phyloP scores from a whole-genome alignment of 2,113 vertebrate species.

The Hystrix cristata region DNA sequence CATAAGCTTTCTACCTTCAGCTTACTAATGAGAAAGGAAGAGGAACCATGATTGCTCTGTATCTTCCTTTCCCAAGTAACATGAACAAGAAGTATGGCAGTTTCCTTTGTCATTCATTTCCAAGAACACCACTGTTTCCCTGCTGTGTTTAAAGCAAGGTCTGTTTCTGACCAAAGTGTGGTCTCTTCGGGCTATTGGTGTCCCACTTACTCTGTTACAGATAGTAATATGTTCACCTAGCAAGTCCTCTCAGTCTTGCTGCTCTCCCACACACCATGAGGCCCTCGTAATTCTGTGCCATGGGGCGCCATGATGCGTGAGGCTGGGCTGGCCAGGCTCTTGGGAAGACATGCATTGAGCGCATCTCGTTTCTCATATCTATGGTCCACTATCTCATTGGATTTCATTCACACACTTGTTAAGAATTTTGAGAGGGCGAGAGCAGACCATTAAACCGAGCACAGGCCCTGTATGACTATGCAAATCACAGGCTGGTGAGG shows the following conservation, averaged over 20 bases:
- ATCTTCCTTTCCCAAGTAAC: neutral
- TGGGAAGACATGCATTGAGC: neutral
- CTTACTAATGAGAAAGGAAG: slow-evolving; percentile 5
- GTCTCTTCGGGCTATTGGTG: neutral
- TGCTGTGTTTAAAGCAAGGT: neutral
- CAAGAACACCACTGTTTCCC: neutral
- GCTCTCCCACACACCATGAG: neutral
- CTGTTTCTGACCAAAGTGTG: neutral
- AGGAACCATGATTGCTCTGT: neutral
- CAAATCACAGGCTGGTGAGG: neutral
- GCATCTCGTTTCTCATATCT: neutral
- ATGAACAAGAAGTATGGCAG: neutral
- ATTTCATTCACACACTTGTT: neutral
- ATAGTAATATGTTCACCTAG: accelerated
- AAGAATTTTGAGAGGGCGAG: neutral
- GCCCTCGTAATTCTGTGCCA: neutral
- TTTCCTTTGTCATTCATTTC: neutral
- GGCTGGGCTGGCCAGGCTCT: neutral
- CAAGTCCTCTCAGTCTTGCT: neutral
- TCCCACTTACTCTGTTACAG: accelerated
- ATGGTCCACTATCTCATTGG: neutral
- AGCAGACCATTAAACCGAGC: neutral
- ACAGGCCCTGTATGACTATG: neutral
- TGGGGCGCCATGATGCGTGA: accelerated
- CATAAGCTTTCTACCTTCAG: neutral